These are phyloP conservation scores for Galeruca laticollis DNA, from an alignment of 2,888 invertebrate genomes.

Conservation along the genomic window DNA sequence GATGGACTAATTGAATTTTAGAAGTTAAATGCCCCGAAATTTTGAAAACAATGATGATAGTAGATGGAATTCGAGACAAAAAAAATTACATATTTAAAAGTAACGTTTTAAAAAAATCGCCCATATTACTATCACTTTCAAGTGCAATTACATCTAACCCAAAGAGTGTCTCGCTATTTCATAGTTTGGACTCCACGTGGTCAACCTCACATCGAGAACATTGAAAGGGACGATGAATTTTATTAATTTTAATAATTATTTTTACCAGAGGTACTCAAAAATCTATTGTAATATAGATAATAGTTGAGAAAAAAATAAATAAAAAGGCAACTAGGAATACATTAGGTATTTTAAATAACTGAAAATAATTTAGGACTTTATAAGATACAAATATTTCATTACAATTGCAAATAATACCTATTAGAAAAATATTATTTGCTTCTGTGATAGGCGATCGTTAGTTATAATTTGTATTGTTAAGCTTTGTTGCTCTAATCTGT, in stretches of 20 bases:
- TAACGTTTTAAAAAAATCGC: neutral
- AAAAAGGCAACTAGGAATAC: no score
- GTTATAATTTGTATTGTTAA: no score
- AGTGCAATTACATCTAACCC: conserved; percentile 4
- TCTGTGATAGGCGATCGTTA: no score
- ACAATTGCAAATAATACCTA: no score
- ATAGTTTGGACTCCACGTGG: conserved; percentile 5
- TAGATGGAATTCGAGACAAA: conserved; percentile 2
- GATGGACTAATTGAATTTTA: conserved; percentile 10
- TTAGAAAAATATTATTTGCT: no score
- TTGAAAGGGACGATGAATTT: neutral
- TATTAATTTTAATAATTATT: neutral
- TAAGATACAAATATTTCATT: no score
- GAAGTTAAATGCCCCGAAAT: conserved; percentile 16
- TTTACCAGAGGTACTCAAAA: neutral
- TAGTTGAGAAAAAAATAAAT: no score
- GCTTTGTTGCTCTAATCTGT: no score
- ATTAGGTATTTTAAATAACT: no score
- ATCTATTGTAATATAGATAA: conserved; percentile 1
- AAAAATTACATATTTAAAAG: neutral
- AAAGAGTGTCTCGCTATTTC: conserved; percentile 11
- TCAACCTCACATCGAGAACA: neutral
- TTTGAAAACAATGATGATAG: neutral
- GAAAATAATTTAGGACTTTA: no score
- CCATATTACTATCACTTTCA: conserved; percentile 17